Evolutionary conservation across 2,797 vertebrate species (phyloP).

Genomic region (Sebastes oblongus): DNA sequence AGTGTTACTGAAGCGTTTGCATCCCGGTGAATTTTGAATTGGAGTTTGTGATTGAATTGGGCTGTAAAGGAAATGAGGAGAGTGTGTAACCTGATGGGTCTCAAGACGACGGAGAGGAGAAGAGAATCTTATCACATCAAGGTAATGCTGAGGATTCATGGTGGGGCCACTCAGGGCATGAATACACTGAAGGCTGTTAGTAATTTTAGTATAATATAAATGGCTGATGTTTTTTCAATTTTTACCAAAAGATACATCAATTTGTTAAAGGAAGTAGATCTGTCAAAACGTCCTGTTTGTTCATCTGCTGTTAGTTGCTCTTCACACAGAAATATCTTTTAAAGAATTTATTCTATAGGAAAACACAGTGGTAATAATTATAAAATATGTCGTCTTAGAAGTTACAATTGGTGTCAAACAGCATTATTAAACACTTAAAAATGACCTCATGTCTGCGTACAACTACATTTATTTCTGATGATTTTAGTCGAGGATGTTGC

Average conservation of each 20-base stretch:
- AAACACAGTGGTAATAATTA: not conserved
- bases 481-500: not conserved
- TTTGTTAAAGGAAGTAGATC: not conserved
- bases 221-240: not conserved
- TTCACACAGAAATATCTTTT: not conserved
- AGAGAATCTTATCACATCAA: not conserved
- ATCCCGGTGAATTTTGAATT: not conserved
- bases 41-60: not conserved
- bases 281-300: not conserved
- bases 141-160: conserved; percentile 6
- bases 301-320: not conserved
- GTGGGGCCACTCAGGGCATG: not conserved
- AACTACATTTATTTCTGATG: not conserved
- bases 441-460: not conserved
- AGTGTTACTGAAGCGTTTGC: not conserved
- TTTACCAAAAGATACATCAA: not conserved
- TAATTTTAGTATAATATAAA: not conserved
- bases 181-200: not conserved
- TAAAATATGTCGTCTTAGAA: not conserved
- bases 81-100: conserved; percentile 1
- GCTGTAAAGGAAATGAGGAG: not conserved
- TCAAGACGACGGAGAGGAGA: not conserved
- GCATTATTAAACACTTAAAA: not conserved
- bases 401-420: not conserved
- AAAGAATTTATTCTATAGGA: not conserved